A percentile compares a stretch with the other conserved stretches of the same genome.
Conservation (phyloP, 1,140 invertebrate genomes). For the Bombus turneri region DNA sequence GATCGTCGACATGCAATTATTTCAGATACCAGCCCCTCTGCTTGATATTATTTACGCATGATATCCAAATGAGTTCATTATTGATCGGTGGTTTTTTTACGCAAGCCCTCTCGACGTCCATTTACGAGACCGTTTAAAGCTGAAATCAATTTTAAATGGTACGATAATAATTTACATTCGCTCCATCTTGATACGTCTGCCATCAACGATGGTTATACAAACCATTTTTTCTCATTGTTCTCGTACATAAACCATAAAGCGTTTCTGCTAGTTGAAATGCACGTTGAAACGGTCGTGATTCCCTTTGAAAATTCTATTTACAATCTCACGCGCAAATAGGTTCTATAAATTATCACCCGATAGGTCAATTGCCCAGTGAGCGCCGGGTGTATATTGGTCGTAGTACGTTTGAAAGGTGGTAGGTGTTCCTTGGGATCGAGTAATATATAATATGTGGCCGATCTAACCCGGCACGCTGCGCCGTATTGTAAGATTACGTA, state of each 20-base stretch:
- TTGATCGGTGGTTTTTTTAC: constrained; percentile 18
- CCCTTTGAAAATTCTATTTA: constrained; percentile 1
- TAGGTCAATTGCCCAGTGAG: constrained; percentile 1
- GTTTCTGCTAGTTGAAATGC: background rate
- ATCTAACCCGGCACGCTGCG: constrained; percentile 74
- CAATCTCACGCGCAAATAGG: background rate
- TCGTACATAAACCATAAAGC: no score
- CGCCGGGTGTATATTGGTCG: background rate
- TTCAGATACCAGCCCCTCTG: background rate
- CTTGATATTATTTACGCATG: constrained; percentile 20
- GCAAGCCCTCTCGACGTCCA: background rate
- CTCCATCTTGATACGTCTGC: background rate
- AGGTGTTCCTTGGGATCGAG: constrained; percentile 51
- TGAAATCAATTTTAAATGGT: constrained; percentile 19
- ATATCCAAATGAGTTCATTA: constrained; percentile 28
- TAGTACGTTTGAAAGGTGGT: background rate
- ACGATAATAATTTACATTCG: constrained; percentile 22
- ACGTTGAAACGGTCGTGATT: background rate
- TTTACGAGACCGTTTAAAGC: background rate
- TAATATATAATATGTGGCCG: constrained; percentile 72
- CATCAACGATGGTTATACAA: background rate
- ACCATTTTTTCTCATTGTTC: background rate
- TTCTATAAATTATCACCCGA: constrained; percentile 2
- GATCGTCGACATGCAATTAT: background rate
- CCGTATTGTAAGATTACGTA: constrained; percentile 79